Evolutionary conservation across 2,797 vertebrate genomes (phyloP).

Genomic region (Crocidura indochinensis): DNA sequence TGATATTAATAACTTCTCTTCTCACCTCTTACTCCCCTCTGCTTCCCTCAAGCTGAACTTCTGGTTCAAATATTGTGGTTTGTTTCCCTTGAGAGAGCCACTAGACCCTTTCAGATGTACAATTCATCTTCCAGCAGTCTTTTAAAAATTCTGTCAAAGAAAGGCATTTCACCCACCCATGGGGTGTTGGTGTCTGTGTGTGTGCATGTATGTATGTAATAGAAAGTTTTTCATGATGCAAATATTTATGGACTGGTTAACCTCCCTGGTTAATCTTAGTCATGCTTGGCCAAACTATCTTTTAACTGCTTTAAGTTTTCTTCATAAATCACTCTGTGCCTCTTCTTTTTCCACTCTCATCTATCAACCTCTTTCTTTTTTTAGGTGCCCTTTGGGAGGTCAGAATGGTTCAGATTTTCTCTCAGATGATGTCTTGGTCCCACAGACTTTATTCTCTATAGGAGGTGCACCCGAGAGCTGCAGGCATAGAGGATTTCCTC

Average conservation of each 20-base stretch:
- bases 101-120: slow-evolving; percentile 8
- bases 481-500: background rate
- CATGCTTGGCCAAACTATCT: slow-evolving; percentile 45
- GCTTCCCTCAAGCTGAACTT: slow-evolving; percentile 21
- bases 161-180: slow-evolving; percentile 12
- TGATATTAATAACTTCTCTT: slow-evolving; percentile 7
- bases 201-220: background rate
- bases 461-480: background rate
- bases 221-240: slow-evolving; percentile 48
- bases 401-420: background rate
- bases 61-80: slow-evolving; percentile 17
- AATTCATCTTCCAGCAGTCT: slow-evolving; percentile 25
- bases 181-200: background rate
- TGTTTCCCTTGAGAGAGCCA: background rate
- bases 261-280: background rate
- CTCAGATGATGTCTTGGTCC: background rate
- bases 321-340: slow-evolving; percentile 28
- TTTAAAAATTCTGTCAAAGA: slow-evolving; percentile 47
- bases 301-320: slow-evolving; percentile 51
- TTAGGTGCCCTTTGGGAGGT: background rate
- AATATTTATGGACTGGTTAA: slow-evolving; percentile 67
- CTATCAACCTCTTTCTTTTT: slow-evolving; percentile 34
- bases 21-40: background rate
- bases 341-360: slow-evolving; percentile 20
- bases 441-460: background rate